Percentiles rank a stretch among this genome's conserved stretches.
Conservation (phyloP, 2,797 vertebrate genomes). For the Parotocinclus haroldoi region DNA sequence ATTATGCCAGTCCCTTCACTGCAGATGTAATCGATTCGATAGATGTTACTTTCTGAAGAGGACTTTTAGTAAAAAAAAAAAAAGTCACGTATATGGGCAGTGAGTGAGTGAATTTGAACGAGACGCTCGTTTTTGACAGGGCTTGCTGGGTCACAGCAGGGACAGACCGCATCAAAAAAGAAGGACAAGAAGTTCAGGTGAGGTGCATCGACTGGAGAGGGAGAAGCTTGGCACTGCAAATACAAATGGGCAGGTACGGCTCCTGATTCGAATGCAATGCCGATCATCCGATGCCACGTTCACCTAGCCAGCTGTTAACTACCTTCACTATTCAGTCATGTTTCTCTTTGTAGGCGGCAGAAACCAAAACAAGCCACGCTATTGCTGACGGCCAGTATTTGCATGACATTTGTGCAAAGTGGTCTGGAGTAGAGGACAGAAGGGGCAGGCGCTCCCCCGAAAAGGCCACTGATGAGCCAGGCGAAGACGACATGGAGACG, state of each 20-base stretch:
- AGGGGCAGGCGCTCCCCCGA: neutral
- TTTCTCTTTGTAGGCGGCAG: constrained; percentile 12
- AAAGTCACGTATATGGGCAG: too few relatives aligned
- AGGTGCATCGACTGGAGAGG: constrained; percentile 11
- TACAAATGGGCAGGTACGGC: constrained; percentile 33
- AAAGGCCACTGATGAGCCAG: neutral
- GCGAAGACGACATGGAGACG: constrained; percentile 15
- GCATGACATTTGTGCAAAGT: constrained; percentile 1
- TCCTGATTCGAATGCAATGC: too few relatives aligned
- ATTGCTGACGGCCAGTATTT: neutral
- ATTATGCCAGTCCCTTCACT: too few relatives aligned
- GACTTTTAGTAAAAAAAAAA: too few relatives aligned
- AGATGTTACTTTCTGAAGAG: too few relatives aligned
- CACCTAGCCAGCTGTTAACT: too few relatives aligned
- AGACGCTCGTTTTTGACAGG: too few relatives aligned
- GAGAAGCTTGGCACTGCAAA: constrained; percentile 7
- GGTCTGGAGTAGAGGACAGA: neutral
- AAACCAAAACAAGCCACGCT: neutral
- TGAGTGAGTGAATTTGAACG: too few relatives aligned
- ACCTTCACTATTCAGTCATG: neutral
- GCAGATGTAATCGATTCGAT: too few relatives aligned
- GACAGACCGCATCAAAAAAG: constrained; percentile 53
- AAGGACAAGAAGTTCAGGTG: constrained; percentile 48
- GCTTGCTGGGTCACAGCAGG: constrained; percentile 43
- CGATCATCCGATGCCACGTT: too few relatives aligned